These are phyloP conservation scores for Rallus crepitans DNA, from an alignment of 2,797 vertebrate species.

Conservation along the genomic window DNA sequence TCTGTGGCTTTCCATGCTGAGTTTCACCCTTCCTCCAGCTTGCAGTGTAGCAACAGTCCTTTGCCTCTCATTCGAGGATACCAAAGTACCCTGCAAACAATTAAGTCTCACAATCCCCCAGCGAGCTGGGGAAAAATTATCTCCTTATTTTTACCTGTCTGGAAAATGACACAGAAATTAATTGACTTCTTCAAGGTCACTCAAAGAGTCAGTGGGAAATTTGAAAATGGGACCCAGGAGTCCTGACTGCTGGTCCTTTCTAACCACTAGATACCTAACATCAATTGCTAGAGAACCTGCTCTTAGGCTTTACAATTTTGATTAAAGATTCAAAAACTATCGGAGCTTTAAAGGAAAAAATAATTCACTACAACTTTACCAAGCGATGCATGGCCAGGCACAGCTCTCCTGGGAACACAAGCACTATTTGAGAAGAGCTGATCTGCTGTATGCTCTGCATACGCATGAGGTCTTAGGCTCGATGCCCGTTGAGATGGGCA, in stretches of 20 bases:
- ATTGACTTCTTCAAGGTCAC: conserved; percentile 67
- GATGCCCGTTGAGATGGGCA: background rate
- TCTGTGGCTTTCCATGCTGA: background rate
- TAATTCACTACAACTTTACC: background rate
- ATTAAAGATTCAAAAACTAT: conserved; percentile 51
- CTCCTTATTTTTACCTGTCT: conserved; percentile 66
- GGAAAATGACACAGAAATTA: conserved; percentile 59
- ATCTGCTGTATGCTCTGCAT: background rate
- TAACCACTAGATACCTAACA: conserved; percentile 35
- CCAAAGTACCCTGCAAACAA: conserved; percentile 42
- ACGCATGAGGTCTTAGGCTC: background rate
- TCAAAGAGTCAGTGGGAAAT: conserved; percentile 18
- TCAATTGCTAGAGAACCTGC: background rate
- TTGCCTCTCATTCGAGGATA: background rate
- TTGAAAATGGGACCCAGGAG: conserved; percentile 55
- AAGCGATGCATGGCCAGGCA: background rate
- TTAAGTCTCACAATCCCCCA: conserved; percentile 43
- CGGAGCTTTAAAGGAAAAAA: conserved; percentile 6
- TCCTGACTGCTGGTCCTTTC: conserved; percentile 11
- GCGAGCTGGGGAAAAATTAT: conserved; percentile 28
- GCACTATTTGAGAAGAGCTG: background rate
- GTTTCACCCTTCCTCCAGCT: background rate
- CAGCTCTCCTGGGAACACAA: background rate
- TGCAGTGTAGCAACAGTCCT: background rate
- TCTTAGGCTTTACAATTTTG: conserved; percentile 18